These are phyloP conservation scores for Pimpla rufipes DNA, from an alignment of 2,888 invertebrate species.

Conservation along the genomic window DNA sequence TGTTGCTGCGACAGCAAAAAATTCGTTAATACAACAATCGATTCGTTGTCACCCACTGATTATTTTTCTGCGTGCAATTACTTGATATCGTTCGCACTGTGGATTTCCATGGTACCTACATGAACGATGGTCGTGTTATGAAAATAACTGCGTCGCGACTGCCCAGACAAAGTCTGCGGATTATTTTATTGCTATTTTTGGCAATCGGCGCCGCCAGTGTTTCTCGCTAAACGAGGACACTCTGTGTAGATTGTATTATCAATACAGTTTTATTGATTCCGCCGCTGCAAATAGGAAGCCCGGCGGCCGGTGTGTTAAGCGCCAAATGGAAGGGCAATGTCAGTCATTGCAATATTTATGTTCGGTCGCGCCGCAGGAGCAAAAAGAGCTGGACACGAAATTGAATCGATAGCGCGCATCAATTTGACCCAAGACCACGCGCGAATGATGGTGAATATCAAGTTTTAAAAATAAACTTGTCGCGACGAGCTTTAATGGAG, in stretches of 20 bases:
- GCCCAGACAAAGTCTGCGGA: neutral
- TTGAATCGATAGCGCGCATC: neutral
- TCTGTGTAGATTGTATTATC: conserved; percentile 1
- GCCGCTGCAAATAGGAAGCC: conserved; percentile 11
- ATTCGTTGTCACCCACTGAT: too few relatives aligned
- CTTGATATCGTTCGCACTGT: too few relatives aligned
- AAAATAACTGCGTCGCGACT: neutral
- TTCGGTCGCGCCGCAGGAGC: neutral
- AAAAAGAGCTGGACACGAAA: neutral
- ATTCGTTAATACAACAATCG: too few relatives aligned
- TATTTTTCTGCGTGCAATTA: too few relatives aligned
- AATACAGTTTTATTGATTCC: conserved; percentile 17
- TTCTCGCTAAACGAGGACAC: neutral
- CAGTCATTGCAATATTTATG: conserved; percentile 1
- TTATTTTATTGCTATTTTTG: conserved; percentile 6
- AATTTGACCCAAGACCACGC: neutral
- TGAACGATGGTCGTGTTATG: conserved; percentile 14
- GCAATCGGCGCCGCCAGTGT: neutral
- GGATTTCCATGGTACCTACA: too few relatives aligned
- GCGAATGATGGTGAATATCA: neutral
- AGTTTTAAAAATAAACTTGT: neutral
- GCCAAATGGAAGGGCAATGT: conserved; percentile 2
- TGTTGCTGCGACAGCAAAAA: too few relatives aligned
- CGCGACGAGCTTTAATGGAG: neutral
- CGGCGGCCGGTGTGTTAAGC: neutral